Conservation (phyloP, 2,888 invertebrate species). For the Tachina grossa region DNA sequence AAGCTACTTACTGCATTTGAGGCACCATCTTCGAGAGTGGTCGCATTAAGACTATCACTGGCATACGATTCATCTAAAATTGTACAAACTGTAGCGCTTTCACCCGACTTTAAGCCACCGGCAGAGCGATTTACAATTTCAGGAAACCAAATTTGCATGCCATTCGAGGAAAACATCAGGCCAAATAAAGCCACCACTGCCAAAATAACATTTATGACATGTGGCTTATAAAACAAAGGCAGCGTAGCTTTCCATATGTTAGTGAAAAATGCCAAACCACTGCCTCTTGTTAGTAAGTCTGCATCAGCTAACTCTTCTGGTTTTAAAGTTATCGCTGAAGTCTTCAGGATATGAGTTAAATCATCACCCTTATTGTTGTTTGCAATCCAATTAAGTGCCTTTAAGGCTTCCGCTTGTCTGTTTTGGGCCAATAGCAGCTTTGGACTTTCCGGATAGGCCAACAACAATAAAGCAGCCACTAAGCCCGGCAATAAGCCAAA, state of each 20-base stretch:
- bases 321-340: slow-evolving; percentile 72
- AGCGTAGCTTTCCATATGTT: slow-evolving; percentile 76
- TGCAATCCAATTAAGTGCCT: slow-evolving; percentile 77
- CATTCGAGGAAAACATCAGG: slow-evolving; percentile 79
- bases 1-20: slow-evolving; percentile 66
- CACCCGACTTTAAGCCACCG: slow-evolving; percentile 50
- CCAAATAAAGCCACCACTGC: slow-evolving; percentile 75
- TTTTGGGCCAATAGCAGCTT: slow-evolving; percentile 77
- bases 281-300: slow-evolving; percentile 68
- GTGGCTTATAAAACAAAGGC: slow-evolving; percentile 79
- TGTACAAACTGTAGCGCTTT: slow-evolving; percentile 75
- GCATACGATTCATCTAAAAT: slow-evolving; percentile 75
- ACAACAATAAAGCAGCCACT: slow-evolving; percentile 75
- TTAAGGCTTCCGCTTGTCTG: slow-evolving; percentile 73
- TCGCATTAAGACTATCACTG: slow-evolving; percentile 52
- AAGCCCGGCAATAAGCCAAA: slow-evolving; percentile 77
- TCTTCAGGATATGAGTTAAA: slow-evolving; percentile 73
- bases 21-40: neutral
- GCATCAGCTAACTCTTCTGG: slow-evolving; percentile 74
- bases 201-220: slow-evolving; percentile 75
- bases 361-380: slow-evolving; percentile 74
- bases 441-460: slow-evolving; percentile 78
- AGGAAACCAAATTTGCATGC: slow-evolving; percentile 81
- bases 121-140: slow-evolving; percentile 81
- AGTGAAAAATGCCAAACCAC: slow-evolving; percentile 74